phyloP scores from a whole-genome alignment of 2,113 vertebrate genomes.

The Propithecus coquereli region DNA sequence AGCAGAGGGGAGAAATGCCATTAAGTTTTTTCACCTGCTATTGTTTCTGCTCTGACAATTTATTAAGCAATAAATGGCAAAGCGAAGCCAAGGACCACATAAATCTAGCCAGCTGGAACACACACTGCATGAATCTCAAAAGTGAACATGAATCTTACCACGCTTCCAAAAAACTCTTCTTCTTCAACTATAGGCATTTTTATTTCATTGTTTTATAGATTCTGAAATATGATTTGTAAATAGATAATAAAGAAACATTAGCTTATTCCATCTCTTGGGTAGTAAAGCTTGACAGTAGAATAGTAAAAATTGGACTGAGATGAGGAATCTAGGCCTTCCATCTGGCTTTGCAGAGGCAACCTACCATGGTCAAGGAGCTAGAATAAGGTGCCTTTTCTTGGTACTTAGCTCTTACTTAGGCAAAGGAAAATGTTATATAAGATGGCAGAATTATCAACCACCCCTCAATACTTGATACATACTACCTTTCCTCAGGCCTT shows the following conservation, averaged over 20 bases:
- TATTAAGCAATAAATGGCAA: slow-evolving; percentile 66
- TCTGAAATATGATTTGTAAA: slow-evolving; percentile 30
- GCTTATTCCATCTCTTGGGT: not conserved
- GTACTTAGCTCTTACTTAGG: not conserved
- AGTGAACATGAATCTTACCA: not conserved
- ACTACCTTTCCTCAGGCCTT: not conserved
- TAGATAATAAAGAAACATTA: not conserved
- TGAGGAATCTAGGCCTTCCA: not conserved
- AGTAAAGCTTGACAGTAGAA: not conserved
- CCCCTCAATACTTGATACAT: not conserved
- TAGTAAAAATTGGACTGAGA: not conserved
- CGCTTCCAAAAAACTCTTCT: not conserved
- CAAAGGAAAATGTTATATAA: not conserved
- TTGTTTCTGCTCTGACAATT: slow-evolving; percentile 54
- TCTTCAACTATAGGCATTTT: not conserved
- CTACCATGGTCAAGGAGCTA: not conserved
- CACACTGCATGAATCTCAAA: not conserved
- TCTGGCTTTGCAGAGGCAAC: not conserved
- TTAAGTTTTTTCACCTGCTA: slow-evolving; percentile 25
- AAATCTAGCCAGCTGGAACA: slow-evolving; percentile 37
- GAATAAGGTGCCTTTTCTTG: not conserved
- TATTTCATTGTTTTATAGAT: not conserved
- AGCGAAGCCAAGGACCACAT: not conserved
- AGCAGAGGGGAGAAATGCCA: not conserved
- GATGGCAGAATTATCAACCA: not conserved